Conservation (phyloP, 2,797 vertebrate genomes). For the Hephaestus fuliginosus region DNA sequence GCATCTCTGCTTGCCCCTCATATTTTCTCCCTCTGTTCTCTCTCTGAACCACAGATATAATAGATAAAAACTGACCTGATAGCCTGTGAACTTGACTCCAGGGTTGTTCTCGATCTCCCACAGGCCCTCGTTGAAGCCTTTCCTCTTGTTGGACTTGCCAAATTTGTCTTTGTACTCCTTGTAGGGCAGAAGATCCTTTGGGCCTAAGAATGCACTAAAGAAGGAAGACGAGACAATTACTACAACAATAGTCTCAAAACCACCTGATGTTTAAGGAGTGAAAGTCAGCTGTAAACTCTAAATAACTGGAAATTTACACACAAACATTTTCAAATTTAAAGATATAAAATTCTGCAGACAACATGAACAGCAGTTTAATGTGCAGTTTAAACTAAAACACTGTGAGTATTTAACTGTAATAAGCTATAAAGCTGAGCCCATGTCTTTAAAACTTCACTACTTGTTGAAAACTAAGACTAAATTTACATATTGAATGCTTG, state of each 20-base stretch:
- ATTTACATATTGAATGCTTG: background rate
- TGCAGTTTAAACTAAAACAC: background rate
- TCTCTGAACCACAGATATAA: slow-evolving; percentile 3
- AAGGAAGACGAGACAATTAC: slow-evolving; percentile 15
- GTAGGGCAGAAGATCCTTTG: slow-evolving; percentile 97
- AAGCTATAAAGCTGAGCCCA: background rate
- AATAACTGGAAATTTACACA: background rate
- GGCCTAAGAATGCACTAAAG: slow-evolving; percentile 93
- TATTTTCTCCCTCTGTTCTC: slow-evolving; percentile 17
- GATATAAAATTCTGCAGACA: background rate
- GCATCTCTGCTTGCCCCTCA: background rate
- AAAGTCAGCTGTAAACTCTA: background rate
- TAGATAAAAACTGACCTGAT: slow-evolving; percentile 86
- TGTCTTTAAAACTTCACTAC: background rate
- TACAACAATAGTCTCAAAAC: background rate
- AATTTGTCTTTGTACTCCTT: slow-evolving; percentile 99
- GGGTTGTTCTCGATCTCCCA: slow-evolving; percentile 99
- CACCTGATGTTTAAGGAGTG: background rate
- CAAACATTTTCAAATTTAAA: background rate
- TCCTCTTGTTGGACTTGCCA: slow-evolving; percentile 98
- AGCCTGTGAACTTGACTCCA: slow-evolving; percentile 97
- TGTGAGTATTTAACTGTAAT: background rate
- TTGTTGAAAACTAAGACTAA: too few relatives aligned
- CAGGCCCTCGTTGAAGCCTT: slow-evolving; percentile 98
- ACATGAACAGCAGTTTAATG: too few relatives aligned